Conservation (phyloP, 2,113 vertebrate species). For the Microcebus tavaratra region DNA sequence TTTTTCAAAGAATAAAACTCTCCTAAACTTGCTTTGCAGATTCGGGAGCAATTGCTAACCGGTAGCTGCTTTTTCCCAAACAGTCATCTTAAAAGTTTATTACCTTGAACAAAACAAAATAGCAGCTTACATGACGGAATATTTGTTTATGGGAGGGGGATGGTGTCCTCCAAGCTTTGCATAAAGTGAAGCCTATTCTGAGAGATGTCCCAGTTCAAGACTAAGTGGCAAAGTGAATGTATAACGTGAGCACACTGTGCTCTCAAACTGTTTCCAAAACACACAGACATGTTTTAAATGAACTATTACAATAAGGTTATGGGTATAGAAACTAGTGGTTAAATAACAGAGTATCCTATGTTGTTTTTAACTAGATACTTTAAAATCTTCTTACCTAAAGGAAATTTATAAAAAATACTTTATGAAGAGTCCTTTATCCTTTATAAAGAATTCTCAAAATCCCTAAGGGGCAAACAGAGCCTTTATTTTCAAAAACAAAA, state of each 20-base stretch:
- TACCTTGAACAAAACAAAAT: neutral
- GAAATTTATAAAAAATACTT: neutral
- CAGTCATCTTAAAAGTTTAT: neutral
- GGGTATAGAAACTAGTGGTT: neutral
- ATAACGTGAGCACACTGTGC: neutral
- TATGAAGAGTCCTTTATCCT: too few species aligned
- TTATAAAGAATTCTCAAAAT: neutral
- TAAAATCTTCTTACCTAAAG: neutral
- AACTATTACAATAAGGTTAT: neutral
- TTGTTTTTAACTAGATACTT: neutral
- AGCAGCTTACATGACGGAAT: neutral
- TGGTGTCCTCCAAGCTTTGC: neutral
- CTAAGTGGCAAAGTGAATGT: too few species aligned
- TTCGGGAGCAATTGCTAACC: neutral
- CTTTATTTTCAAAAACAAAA: too few species aligned
- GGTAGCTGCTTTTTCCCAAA: neutral
- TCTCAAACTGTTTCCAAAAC: too few species aligned
- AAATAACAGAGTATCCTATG: neutral
- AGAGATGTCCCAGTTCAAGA: neutral
- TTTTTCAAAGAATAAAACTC: conserved; percentile 43
- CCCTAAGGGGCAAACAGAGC: neutral
- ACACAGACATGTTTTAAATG: neutral
- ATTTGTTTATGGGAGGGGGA: neutral
- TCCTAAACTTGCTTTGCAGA: neutral
- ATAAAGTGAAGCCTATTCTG: neutral